Base-by-base conservation (phyloP, 1,140 invertebrate species). In the Drosophila sechellia region DNA sequence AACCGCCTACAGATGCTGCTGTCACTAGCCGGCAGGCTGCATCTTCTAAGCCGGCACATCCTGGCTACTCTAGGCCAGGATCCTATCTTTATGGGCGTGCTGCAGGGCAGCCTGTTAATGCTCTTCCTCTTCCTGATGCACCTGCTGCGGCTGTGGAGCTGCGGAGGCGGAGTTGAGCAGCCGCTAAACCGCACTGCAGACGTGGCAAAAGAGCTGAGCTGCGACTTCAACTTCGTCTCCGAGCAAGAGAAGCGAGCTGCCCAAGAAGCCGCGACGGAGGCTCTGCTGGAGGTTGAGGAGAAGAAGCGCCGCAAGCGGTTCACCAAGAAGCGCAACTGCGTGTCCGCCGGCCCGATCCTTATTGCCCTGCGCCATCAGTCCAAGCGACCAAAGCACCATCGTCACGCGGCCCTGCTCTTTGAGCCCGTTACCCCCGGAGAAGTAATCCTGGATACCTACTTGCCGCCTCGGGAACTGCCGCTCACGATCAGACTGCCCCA, bases 321-420 rank as follows among this genome's bases (percentile, higher is more conserved):
- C 17, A 92, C 90, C 27, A 91, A 91, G 40, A 92, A 90, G 43
- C 83, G 91, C 2, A 90, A 90, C 52, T 92, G 90, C 39, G 77
- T 89, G 53, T 92, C 91, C 6, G 91, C 91, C n/a, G 91, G 91
- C 17, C 91, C 91, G 31, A 72, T 92, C 4, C 71, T 92, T 10
- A 81, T 92, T 53, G 77, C 85, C 3, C 40, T 87, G 42, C 78
- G 77, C 4, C 79, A 84, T 0, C 83, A 87, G 57, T 89, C 83
- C 1, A 60, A 68, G 42, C 64, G 79, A 4, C 65, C 64, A 17
- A 90, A 76, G 45, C 40, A 69, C 8, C 49, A 68, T 15, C 52
- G 77, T 1, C 63, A 48, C 0, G 5, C 48, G 5, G 64, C 37
- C 3, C 5, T 83, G n/a, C 45, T 63, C 27, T 89, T 81, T 31